phyloP scores from a whole-genome alignment of 2,888 invertebrate species.

The Brachyopa scutellaris region DNA sequence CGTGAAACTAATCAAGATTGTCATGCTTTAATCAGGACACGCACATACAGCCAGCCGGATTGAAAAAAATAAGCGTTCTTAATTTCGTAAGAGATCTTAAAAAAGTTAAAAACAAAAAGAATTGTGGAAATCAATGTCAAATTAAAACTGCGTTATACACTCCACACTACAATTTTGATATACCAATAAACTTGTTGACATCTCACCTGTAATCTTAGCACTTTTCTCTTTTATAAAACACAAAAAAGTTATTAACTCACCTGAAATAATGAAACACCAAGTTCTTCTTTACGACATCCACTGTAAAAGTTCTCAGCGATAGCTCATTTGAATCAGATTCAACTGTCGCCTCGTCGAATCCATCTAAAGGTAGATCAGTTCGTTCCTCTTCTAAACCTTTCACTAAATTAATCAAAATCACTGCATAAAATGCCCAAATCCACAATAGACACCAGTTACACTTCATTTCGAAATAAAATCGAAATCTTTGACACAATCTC shows the following conservation, averaged over 20 bases:
- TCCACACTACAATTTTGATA: too few species aligned
- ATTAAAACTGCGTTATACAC: too few species aligned
- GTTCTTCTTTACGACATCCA: slow-evolving; percentile 29
- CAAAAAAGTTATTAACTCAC: slow-evolving; percentile 44
- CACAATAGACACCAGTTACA: not conserved
- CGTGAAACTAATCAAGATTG: too few species aligned
- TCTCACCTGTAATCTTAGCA: too few species aligned
- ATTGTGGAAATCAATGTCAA: too few species aligned
- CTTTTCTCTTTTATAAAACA: too few species aligned
- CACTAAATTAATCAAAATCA: not conserved
- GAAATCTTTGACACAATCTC: not conserved
- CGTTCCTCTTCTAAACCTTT: not conserved
- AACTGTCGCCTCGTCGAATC: not conserved
- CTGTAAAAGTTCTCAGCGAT: not conserved
- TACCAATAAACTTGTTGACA: too few species aligned
- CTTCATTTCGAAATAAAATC: slow-evolving; percentile 37
- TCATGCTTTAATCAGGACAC: too few species aligned
- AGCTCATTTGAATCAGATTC: not conserved
- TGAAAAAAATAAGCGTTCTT: too few species aligned
- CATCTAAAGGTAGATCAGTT: not conserved
- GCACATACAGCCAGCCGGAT: too few species aligned
- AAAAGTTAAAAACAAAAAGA: too few species aligned
- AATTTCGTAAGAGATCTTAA: too few species aligned
- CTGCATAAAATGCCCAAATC: not conserved
- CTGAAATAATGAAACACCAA: slow-evolving; percentile 53